phyloP scores from a whole-genome alignment of 2,797 vertebrate species.

The Astyanax mexicanus region DNA sequence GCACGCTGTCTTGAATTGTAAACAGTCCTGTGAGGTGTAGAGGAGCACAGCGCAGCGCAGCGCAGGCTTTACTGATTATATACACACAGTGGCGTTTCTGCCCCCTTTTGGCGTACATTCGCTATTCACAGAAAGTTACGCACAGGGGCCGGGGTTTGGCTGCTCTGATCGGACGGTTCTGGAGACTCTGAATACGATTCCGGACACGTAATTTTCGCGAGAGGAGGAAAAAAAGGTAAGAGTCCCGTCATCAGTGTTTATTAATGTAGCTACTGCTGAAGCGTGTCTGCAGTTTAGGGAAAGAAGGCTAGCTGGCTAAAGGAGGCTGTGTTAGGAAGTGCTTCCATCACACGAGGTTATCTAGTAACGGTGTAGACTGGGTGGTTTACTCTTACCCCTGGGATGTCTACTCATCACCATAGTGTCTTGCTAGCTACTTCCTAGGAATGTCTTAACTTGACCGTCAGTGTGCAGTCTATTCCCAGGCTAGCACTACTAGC shows the following conservation, averaged over 20 bases:
- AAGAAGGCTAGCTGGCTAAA: too few relatives aligned
- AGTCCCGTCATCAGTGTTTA: neutral
- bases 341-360: neutral
- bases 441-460: neutral
- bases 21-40: neutral
- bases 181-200: constrained; percentile 13
- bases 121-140: constrained; percentile 44
- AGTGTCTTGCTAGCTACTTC: too few relatives aligned
- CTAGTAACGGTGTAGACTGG: neutral
- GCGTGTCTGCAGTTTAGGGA: neutral
- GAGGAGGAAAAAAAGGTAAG: constrained; percentile 48
- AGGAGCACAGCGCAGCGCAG: neutral
- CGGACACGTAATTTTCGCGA: constrained; percentile 12
- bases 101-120: constrained; percentile 9
- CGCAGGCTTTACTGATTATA: neutral
- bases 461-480: neutral
- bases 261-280: neutral
- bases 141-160: neutral
- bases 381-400: neutral
- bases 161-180: constrained; percentile 8
- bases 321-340: neutral
- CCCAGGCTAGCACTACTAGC: too few relatives aligned
- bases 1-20: neutral
- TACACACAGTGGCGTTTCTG: neutral
- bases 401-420: neutral